A percentile compares a stretch with the other conserved stretches of the same genome.
phyloP scores from a whole-genome alignment of 2,113 vertebrate species.

The Cynopterus brachyotis region DNA sequence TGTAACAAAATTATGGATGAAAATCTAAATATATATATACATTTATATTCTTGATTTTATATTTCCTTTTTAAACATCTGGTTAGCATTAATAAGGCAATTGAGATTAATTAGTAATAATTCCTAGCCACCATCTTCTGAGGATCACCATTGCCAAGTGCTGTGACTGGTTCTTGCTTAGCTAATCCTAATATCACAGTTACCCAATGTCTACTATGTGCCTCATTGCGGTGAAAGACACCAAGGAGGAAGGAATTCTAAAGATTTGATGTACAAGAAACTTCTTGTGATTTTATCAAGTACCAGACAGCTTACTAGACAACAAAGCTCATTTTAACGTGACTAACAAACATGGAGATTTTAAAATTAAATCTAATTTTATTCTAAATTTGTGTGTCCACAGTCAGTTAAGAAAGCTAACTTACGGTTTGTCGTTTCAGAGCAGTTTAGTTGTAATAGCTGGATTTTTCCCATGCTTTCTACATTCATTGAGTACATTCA shows the following conservation, averaged over 20 bases:
- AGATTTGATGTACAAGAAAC: neutral
- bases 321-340: neutral
- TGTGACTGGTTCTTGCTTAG: constrained; percentile 4
- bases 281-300: neutral
- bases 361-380: neutral
- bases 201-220: neutral
- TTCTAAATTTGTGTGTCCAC: neutral
- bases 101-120: constrained; percentile 41
- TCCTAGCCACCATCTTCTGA: neutral
- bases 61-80: constrained; percentile 33
- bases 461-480: neutral
- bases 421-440: neutral
- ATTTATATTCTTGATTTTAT: neutral
- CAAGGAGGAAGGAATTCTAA: neutral
- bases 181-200: neutral
- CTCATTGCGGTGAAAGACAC: neutral
- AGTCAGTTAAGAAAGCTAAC: neutral
- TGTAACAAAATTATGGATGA: neutral
- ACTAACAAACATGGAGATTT: neutral
- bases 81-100: neutral
- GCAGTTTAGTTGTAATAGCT: neutral
- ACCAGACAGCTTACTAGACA: neutral
- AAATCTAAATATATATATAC: constrained; percentile 38
- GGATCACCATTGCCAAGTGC: neutral
- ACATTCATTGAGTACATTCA: neutral